Evolutionary conservation across 2,113 vertebrate genomes (phyloP), one percentile per base, ranked within the genome.

Genomic region (Diadophis punctatus): DNA sequence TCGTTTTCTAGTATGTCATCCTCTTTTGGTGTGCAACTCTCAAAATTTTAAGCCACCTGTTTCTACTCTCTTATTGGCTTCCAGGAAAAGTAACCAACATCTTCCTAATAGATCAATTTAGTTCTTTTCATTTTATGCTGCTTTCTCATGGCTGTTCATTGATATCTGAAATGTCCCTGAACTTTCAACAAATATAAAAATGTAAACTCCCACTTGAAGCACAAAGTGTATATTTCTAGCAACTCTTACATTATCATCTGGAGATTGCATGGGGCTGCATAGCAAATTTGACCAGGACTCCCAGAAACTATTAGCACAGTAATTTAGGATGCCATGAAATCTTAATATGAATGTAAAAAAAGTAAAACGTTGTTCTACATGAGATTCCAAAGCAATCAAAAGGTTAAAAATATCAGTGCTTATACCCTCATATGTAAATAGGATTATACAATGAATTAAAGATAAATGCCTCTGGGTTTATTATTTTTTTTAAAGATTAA

Each of bases 361-460:
- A 92, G 94, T 89, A 11, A 90, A 90, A 92, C 90, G 89, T 56
- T 80, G 1, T 18, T 90, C 39, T 96, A 49, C n/a, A 14, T 90
- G 56, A 95, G 86, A 89, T 90, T 93, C 10, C 88, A 55, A 84
- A 92, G 46, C 23, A 91, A 91, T 94, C 91, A 93, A 91, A 97
- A 91, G 14, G 11, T 84, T 91, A 90, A 94, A 95, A 22, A 60
- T 94, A 91, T 95, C 95, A 91, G 94, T 93, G 89, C 20, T 95
- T 93, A 94, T 94, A 92, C 68, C 6, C 51, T 93, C 86, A 74
- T 93, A 94, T 94, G 60, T 92, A 95, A 95, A 96, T 86, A 95
- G 58, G 90, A 96, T 97, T 97, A 93, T 93, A 1, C 91, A 95
- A 95, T 93, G 93, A 97, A 95, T 95, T 94, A 94, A 96, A 96